Evolutionary conservation across 2,888 invertebrate genomes (phyloP).

Genomic region (Calameuta pallipes): DNA sequence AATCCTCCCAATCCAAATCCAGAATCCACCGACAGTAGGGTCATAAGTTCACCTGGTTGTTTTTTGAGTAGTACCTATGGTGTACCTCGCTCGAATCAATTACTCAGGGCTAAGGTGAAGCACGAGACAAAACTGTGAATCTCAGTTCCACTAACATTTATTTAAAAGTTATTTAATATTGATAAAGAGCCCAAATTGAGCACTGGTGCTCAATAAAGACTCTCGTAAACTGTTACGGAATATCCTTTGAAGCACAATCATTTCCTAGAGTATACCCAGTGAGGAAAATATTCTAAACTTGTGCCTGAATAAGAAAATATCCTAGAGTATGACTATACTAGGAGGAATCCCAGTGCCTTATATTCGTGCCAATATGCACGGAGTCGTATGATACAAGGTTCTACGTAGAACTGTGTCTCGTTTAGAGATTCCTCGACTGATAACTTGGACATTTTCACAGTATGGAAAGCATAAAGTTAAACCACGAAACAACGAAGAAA

Average conservation of each 20-base stretch:
- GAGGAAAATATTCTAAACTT: not conserved
- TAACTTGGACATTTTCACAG: not conserved
- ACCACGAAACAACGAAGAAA: not conserved
- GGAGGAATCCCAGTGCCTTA: not conserved
- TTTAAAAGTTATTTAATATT: not conserved
- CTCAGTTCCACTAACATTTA: not conserved
- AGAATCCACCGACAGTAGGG: slow-evolving; percentile 30
- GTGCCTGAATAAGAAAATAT: not conserved
- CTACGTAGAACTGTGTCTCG: not conserved
- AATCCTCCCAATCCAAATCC: slow-evolving; percentile 37
- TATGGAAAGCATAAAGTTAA: not conserved
- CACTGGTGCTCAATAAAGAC: not conserved
- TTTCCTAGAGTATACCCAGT: not conserved
- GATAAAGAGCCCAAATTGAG: not conserved
- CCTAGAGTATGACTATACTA: not conserved
- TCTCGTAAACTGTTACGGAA: not conserved
- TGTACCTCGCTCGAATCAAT: slow-evolving; percentile 53
- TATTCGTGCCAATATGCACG: not conserved
- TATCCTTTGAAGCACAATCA: not conserved
- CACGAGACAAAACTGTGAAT: slow-evolving; percentile 62
- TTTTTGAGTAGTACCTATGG: slow-evolving; percentile 54
- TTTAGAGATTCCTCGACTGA: not conserved
- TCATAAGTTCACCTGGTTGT: slow-evolving; percentile 41
- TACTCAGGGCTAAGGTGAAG: slow-evolving; percentile 58
- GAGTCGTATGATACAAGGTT: not conserved